Evolutionary conservation across 2,113 vertebrate genomes (phyloP).

Genomic region (Poecilia latipinna): DNA sequence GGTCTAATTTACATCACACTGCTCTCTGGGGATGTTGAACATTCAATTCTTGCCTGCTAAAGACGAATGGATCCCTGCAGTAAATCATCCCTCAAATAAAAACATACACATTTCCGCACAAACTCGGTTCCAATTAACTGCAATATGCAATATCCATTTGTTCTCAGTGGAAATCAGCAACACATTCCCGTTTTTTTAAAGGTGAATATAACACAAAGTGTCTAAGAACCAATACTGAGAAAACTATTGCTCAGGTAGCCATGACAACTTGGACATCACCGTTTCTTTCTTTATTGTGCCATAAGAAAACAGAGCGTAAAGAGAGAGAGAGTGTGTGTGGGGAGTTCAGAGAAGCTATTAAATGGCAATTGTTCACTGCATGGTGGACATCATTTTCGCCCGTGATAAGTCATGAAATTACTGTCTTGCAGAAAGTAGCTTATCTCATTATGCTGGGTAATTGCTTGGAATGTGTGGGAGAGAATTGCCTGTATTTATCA

Average conservation of each 20-base stretch:
- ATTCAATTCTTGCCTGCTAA: not conserved
- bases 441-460: conserved; percentile 51
- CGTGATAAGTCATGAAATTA: conserved; percentile 51
- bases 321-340: conserved; percentile 8
- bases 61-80: conserved; percentile 20
- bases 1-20: not conserved
- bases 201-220: conserved; percentile 20
- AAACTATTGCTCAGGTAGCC: conserved; percentile 40
- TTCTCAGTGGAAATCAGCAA: not conserved
- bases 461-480: conserved; percentile 47
- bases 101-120: conserved; percentile 9
- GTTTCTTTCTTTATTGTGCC: conserved; percentile 34
- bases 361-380: conserved; percentile 40
- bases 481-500: conserved; percentile 42
- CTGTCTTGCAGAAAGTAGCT: conserved; percentile 44
- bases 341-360: conserved; percentile 12
- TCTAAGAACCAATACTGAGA: conserved; percentile 21
- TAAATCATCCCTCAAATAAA: conserved; percentile 1
- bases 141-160: not conserved
- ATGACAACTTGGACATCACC: conserved; percentile 54
- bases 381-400: conserved; percentile 38
- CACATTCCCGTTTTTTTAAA: conserved; percentile 16
- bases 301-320: conserved; percentile 6
- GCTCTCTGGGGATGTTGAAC: not conserved
- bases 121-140: not conserved